Conservation (phyloP, 2,113 vertebrate genomes). For the Bos indicus region DNA sequence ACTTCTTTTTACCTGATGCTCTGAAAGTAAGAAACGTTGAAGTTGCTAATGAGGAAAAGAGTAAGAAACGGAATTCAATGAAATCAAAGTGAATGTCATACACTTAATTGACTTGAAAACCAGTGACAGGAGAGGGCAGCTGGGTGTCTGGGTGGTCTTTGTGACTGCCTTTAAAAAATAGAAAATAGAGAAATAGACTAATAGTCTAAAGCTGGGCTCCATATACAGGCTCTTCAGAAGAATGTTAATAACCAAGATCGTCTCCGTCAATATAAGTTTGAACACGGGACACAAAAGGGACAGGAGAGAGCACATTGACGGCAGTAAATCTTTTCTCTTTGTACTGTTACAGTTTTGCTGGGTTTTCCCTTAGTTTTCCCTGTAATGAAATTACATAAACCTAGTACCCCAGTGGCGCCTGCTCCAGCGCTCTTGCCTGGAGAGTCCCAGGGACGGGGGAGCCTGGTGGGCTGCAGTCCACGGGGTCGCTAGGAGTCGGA, state of each 20-base stretch:
- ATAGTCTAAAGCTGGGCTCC: background rate
- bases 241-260: background rate
- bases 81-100: background rate
- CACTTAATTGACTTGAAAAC: background rate
- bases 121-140: background rate
- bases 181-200: background rate
- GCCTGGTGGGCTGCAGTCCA: too few relatives aligned
- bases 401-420: background rate
- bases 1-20: background rate
- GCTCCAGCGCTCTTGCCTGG: too few relatives aligned
- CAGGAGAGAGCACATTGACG: background rate
- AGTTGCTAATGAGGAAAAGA: background rate
- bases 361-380: background rate
- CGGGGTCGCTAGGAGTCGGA: too few relatives aligned
- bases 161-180: background rate
- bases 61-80: background rate
- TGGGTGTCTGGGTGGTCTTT: background rate
- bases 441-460: too few relatives aligned
- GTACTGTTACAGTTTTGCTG: background rate
- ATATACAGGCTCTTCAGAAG: background rate
- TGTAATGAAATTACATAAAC: background rate
- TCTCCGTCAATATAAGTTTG: background rate
- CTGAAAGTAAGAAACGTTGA: background rate
- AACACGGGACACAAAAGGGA: background rate
- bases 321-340: background rate